Conservation (phyloP, 2,113 vertebrate genomes). For the Perca schrenkii region DNA sequence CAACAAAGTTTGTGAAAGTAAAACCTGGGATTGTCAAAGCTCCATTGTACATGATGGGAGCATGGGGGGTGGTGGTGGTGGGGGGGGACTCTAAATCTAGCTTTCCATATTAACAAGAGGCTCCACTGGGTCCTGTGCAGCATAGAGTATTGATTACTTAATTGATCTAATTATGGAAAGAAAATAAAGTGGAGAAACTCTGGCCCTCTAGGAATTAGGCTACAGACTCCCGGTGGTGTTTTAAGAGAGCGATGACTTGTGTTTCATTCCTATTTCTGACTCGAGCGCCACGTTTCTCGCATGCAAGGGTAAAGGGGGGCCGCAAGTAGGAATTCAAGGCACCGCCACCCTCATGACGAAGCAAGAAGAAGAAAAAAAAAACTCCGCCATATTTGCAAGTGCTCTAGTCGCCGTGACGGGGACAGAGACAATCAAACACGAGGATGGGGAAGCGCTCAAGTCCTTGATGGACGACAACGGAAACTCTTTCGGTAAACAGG, state of each 20-base stretch:
- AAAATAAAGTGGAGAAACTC: conserved; percentile 73
- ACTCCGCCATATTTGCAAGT: conserved; percentile 54
- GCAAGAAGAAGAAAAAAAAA: conserved; percentile 56
- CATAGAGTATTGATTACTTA: conserved; percentile 69
- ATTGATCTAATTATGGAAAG: conserved; percentile 75
- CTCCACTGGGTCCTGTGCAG: conserved; percentile 65
- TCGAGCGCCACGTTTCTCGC: conserved; percentile 72
- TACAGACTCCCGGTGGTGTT: conserved; percentile 57
- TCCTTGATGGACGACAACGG: conserved; percentile 43
- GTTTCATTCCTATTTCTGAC: conserved; percentile 80
- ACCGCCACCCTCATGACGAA: conserved; percentile 76
- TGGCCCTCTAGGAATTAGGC: conserved; percentile 77
- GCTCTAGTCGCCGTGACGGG: conserved; percentile 66
- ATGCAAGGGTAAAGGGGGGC: conserved; percentile 69
- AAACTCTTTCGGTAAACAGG: conserved; percentile 58
- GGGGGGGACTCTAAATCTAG: conserved; percentile 51
- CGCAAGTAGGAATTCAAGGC: conserved; percentile 78
- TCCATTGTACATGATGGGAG: conserved; percentile 43
- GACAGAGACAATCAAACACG: conserved; percentile 47
- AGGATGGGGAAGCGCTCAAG: conserved; percentile 39
- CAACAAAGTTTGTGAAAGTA: conserved; percentile 49
- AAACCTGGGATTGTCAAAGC: conserved; percentile 74
- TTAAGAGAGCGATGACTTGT: conserved; percentile 64
- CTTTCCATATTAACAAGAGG: conserved; percentile 56
- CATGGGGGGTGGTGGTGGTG: not conserved